phyloP scores from a whole-genome alignment of 2,113 vertebrate genomes.

The Alosa alosa region DNA sequence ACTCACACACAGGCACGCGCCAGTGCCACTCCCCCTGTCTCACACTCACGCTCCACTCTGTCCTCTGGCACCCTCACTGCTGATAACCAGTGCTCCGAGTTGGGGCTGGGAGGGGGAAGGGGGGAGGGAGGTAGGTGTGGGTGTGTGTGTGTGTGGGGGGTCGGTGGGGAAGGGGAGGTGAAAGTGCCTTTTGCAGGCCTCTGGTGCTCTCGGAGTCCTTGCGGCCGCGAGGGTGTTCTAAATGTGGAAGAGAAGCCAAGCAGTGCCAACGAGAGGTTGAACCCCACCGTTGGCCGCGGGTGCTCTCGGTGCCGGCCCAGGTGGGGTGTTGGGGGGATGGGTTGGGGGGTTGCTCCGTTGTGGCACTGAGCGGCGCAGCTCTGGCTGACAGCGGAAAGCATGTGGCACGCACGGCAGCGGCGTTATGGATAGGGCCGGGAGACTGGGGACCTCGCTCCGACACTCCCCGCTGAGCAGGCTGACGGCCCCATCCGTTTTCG shows the following conservation, averaged over 20 bases:
- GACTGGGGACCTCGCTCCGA: slow-evolving; percentile 62
- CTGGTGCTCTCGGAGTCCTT: slow-evolving; percentile 39
- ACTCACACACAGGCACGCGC: neutral
- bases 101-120: neutral
- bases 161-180: neutral
- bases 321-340: neutral
- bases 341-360: neutral
- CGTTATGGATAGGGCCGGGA: slow-evolving; percentile 67
- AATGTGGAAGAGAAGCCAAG: slow-evolving; percentile 47
- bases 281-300: slow-evolving; percentile 50
- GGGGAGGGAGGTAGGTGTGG: neutral
- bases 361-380: slow-evolving; percentile 52
- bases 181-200: slow-evolving; percentile 22
- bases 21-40: neutral
- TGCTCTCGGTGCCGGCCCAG: slow-evolving; percentile 44
- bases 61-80: neutral
- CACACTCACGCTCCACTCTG: neutral
- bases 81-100: neutral
- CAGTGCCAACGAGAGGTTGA: slow-evolving; percentile 52
- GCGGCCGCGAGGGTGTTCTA: slow-evolving; percentile 45
- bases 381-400: slow-evolving; percentile 61
- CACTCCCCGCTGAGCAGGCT: slow-evolving; percentile 63
- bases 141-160: neutral
- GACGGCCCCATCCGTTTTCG: slow-evolving; percentile 72
- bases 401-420: slow-evolving; percentile 57